Conservation (phyloP, 1,140 invertebrate genomes). For the Drosophila melanica region DNA sequence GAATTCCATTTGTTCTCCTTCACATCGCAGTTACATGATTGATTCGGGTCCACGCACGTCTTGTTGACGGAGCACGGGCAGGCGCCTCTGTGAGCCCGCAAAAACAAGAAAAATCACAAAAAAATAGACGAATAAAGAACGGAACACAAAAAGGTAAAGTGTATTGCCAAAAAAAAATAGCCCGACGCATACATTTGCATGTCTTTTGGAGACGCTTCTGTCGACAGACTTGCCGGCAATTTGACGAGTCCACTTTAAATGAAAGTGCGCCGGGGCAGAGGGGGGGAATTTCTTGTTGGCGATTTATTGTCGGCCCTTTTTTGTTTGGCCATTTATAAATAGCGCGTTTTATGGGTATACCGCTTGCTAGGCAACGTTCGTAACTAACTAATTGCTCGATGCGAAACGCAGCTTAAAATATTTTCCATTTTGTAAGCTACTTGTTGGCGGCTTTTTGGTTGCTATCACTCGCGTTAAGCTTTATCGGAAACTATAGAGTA, state of each 20-base stretch:
- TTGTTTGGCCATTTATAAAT: constrained; percentile 56
- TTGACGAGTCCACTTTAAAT: constrained; percentile 67
- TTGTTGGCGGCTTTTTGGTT: no score
- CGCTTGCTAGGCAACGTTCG: constrained; percentile 9
- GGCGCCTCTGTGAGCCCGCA: constrained; percentile 85
- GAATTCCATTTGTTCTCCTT: constrained; percentile 93
- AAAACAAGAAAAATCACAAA: constrained; percentile 20
- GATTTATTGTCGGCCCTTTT: constrained; percentile 49
- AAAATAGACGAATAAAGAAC: not conserved
- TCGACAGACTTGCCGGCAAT: constrained; percentile 54
- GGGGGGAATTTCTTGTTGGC: constrained; percentile 17
- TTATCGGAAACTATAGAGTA: constrained; percentile 1
- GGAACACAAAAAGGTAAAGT: constrained; percentile 57
- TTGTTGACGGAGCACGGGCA: constrained; percentile 89
- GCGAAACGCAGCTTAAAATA: not conserved
- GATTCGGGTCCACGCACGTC: constrained; percentile 90
- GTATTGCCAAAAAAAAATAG: constrained; percentile 45
- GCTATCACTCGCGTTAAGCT: not conserved
- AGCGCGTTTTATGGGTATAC: not conserved
- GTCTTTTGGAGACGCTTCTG: constrained; percentile 48
- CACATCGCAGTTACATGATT: constrained; percentile 94
- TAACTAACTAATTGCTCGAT: constrained; percentile 38
- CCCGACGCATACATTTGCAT: constrained; percentile 70
- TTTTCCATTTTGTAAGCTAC: no score
- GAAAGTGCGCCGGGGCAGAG: not conserved